phyloP scores from a whole-genome alignment of 2,797 vertebrate genomes.

The Gallinago solitaria region DNA sequence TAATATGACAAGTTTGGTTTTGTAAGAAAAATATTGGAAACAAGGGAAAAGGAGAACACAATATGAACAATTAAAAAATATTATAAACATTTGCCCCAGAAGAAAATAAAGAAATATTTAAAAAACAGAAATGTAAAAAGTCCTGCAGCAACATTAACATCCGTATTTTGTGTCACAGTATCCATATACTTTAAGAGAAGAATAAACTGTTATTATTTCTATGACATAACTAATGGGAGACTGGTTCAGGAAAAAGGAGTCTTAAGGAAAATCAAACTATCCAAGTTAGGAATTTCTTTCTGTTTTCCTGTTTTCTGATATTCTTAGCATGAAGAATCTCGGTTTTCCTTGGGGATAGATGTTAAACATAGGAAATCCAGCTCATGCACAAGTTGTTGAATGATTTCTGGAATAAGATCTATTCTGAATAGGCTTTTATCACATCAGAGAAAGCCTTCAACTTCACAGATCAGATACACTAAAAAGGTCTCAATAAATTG shows the following conservation, averaged over 20 bases:
- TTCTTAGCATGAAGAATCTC: background rate
- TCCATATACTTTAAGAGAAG: background rate
- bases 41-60: rapidly evolving
- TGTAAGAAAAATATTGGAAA: background rate
- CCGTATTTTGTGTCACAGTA: background rate
- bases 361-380: background rate
- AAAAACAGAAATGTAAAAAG: background rate
- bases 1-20: background rate
- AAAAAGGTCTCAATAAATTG: background rate
- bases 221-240: background rate
- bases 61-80: background rate
- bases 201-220: background rate
- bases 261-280: background rate
- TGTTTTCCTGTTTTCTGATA: background rate
- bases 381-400: background rate
- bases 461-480: background rate
- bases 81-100: background rate
- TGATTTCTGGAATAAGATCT: background rate
- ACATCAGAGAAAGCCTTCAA: background rate
- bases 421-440: background rate
- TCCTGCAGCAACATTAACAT: background rate
- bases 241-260: background rate
- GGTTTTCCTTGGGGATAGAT: background rate
- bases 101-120: background rate
- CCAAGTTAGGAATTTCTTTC: background rate